phyloP scores from a whole-genome alignment of 2,797 vertebrate genomes.

The Tauraco hartlaubi region DNA sequence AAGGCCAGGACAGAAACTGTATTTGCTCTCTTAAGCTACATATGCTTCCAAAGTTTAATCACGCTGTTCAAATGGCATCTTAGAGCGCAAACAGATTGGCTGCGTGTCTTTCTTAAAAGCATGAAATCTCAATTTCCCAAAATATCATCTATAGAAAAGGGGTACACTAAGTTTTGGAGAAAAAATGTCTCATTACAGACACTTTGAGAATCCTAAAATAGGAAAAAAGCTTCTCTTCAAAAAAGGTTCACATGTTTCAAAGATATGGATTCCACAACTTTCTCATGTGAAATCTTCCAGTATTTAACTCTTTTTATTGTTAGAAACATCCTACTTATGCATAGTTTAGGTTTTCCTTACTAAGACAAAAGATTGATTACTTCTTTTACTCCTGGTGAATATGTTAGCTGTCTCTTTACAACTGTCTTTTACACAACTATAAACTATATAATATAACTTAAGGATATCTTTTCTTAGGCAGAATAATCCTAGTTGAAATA shows the following conservation, averaged over 20 bases:
- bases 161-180: neutral
- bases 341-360: neutral
- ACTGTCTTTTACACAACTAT: neutral
- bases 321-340: neutral
- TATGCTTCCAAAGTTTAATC: conserved; percentile 35
- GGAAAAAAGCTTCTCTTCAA: neutral
- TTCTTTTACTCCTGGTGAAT: neutral
- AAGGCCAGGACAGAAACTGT: neutral
- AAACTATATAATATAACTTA: neutral
- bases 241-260: neutral
- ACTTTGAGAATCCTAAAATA: neutral
- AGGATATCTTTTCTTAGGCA: neutral
- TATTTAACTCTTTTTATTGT: neutral
- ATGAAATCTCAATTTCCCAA: conserved; percentile 31
- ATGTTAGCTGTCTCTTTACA: neutral
- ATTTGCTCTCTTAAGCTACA: neutral
- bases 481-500: neutral
- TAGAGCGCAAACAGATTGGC: conserved; percentile 42
- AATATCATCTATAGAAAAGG: conserved; percentile 30
- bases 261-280: neutral
- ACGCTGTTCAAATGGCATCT: neutral
- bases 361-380: neutral
- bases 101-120: conserved; percentile 1
- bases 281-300: neutral
- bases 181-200: neutral